Percentiles rank a stretch among this genome's conserved stretches.
Conservation (phyloP, 1,140 invertebrate species). For the Teleopsis dalmanni region DNA sequence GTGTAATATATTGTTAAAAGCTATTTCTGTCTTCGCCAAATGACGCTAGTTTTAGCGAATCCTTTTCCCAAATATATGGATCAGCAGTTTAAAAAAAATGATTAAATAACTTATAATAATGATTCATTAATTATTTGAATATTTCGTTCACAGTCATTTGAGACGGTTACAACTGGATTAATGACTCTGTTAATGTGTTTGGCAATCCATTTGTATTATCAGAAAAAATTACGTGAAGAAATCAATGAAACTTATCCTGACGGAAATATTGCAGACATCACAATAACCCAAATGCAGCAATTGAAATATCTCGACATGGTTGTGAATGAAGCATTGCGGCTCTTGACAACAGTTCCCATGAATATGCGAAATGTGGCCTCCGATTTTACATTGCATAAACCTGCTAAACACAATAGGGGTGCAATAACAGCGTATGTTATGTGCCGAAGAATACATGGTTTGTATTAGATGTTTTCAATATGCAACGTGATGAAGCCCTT, state of each 20-base stretch:
- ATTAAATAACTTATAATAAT: too few relatives aligned
- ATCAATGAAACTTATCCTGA: slow-evolving; percentile 14
- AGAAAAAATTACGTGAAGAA: slow-evolving; percentile 27
- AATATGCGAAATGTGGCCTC: slow-evolving; percentile 33
- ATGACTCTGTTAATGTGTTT: slow-evolving; percentile 32
- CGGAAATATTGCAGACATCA: neutral
- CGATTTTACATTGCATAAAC: slow-evolving; percentile 28
- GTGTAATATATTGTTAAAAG: too few relatives aligned
- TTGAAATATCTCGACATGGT: slow-evolving; percentile 34
- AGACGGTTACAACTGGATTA: slow-evolving; percentile 40
- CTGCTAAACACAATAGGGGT: neutral
- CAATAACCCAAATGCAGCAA: slow-evolving; percentile 23
- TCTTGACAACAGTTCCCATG: slow-evolving; percentile 37
- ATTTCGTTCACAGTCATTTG: too few relatives aligned
- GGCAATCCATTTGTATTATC: slow-evolving; percentile 27
- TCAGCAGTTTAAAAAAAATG: too few relatives aligned
- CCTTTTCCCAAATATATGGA: too few relatives aligned
- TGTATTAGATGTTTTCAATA: slow-evolving; percentile 35
- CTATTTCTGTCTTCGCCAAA: too few relatives aligned
- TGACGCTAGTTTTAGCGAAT: too few relatives aligned
- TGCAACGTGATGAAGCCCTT: slow-evolving; percentile 32
- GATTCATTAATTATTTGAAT: too few relatives aligned
- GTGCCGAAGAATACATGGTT: slow-evolving; percentile 34
- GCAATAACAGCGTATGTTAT: neutral
- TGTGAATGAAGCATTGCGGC: slow-evolving; percentile 31